Conservation (phyloP, 2,113 vertebrate species). For the Petroica traversi region DNA sequence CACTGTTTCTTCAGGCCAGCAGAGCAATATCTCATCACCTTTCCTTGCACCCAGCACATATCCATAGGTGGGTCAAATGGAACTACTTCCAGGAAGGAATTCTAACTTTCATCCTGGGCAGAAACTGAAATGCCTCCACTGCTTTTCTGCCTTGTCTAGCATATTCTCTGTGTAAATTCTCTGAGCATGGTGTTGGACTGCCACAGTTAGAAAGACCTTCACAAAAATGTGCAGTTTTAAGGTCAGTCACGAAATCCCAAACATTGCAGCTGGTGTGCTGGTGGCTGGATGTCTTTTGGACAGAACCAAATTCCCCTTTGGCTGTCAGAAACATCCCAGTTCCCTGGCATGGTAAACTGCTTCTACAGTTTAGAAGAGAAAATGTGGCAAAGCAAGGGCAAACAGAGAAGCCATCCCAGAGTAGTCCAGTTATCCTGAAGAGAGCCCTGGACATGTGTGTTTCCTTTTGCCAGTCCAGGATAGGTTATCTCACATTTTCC, state of each 20-base stretch:
- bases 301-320: neutral
- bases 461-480: neutral
- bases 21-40: neutral
- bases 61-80: neutral
- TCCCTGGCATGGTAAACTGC: neutral
- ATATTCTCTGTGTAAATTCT: neutral
- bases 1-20: neutral
- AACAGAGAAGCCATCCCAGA: neutral
- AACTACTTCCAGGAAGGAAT: neutral
- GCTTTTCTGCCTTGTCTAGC: neutral
- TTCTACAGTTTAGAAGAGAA: neutral
- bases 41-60: neutral
- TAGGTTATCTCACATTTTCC: neutral
- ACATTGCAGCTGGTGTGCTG: neutral
- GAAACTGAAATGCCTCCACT: neutral
- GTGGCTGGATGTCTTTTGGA: neutral
- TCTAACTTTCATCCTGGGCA: neutral
- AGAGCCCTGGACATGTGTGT: accelerated
- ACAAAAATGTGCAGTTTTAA: neutral
- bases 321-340: neutral
- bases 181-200: neutral
- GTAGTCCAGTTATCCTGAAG: neutral
- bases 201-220: neutral
- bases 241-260: neutral
- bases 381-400: neutral